Evolutionary conservation across 2,888 invertebrate species (phyloP).

Genomic region (Ischnus inquisitorius): DNA sequence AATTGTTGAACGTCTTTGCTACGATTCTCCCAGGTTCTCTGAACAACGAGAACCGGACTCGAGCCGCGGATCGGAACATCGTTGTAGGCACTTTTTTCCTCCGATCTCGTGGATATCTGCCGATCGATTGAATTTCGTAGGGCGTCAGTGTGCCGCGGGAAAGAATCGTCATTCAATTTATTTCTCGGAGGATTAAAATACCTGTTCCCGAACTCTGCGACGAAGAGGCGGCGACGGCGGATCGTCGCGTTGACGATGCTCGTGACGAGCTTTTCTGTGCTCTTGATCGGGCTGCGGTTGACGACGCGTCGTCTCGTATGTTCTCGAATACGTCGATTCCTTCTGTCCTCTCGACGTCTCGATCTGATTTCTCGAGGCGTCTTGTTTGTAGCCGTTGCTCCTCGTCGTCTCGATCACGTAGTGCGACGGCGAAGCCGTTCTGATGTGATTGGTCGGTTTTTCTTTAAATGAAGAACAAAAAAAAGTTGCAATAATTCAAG

Average conservation of each 20-base stretch:
- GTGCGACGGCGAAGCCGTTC: slow-evolving; percentile 77
- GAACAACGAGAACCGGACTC: slow-evolving; percentile 82
- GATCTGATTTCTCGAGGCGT: slow-evolving; percentile 73
- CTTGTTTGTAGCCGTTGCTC: slow-evolving; percentile 74
- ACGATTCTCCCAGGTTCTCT: slow-evolving; percentile 83
- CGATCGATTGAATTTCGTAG: background rate
- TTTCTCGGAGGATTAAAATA: slow-evolving; percentile 43
- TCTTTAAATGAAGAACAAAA: slow-evolving; percentile 54
- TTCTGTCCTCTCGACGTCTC: slow-evolving; percentile 74
- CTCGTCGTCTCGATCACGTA: slow-evolving; percentile 74
- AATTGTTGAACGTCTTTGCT: slow-evolving; percentile 74
- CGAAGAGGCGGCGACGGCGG: slow-evolving; percentile 81
- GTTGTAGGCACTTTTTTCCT: slow-evolving; percentile 74
- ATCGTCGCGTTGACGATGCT: slow-evolving; percentile 73
- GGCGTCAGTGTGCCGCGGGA: background rate
- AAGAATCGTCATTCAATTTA: background rate
- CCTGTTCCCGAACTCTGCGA: slow-evolving; percentile 80
- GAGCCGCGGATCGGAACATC: slow-evolving; percentile 72
- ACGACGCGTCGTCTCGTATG: slow-evolving; percentile 67
- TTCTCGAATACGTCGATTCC: slow-evolving; percentile 71
- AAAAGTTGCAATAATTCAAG: no score
- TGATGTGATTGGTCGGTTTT: slow-evolving; percentile 68
- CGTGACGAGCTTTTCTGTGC: slow-evolving; percentile 70
- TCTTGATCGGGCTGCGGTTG: slow-evolving; percentile 68
- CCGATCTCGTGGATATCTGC: slow-evolving; percentile 73